These are phyloP conservation scores for Sphyrna mokarran DNA, from an alignment of 2,113 vertebrate species.

Conservation along the genomic window DNA sequence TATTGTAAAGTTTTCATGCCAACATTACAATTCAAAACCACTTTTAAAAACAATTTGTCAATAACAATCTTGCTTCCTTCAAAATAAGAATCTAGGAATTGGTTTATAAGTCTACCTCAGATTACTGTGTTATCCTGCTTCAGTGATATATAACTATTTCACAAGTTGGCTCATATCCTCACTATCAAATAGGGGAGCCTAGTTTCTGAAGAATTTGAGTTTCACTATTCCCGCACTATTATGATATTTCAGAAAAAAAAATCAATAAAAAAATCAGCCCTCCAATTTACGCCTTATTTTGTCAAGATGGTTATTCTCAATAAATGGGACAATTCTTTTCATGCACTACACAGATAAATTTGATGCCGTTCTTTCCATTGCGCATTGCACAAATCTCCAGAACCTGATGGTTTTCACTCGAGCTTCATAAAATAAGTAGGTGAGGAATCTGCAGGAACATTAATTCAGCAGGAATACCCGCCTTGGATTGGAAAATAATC, in stretches of 20 bases:
- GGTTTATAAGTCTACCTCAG: neutral
- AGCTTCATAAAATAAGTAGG: neutral
- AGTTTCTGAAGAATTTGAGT: neutral
- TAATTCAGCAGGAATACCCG: neutral
- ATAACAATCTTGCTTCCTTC: neutral
- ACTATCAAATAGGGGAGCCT: neutral
- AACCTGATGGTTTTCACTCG: neutral
- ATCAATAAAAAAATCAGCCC: neutral
- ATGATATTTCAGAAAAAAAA: neutral
- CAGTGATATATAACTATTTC: neutral
- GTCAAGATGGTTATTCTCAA: neutral
- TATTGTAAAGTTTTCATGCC: neutral
- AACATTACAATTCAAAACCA: neutral
- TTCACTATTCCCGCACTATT: neutral
- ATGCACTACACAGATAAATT: neutral
- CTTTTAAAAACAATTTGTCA: neutral
- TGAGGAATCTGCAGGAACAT: neutral
- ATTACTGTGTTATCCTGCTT: neutral
- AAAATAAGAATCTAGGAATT: neutral
- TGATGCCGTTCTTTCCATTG: neutral
- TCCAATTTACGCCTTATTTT: neutral
- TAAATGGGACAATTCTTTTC: neutral
- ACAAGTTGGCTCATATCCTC: neutral
- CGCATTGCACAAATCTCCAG: neutral
- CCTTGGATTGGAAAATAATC: neutral